Evolutionary conservation across 1,140 invertebrate genomes (phyloP).

Genomic region (Neodiprion lecontei): DNA sequence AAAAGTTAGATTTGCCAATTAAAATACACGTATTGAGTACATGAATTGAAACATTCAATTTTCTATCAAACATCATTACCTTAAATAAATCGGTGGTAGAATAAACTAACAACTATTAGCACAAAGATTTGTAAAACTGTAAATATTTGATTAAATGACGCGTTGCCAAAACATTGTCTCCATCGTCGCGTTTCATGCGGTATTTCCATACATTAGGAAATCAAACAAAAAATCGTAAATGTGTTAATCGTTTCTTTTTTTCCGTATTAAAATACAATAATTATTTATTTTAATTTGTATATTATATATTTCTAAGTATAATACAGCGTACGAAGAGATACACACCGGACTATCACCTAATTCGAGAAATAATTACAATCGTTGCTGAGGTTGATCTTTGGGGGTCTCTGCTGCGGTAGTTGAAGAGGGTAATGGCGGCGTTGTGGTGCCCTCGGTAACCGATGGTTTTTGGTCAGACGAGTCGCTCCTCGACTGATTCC

Average conservation of each 20-base stretch:
- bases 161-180: not conserved
- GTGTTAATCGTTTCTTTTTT: not conserved
- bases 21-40: not conserved
- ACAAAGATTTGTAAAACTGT: not conserved
- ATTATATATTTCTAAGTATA: slow-evolving; percentile 44
- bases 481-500: slow-evolving; percentile 79
- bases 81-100: too few species aligned
- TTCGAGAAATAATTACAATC: slow-evolving; percentile 42
- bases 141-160: not conserved
- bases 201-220: not conserved
- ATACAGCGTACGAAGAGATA: slow-evolving; percentile 50
- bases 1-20: not conserved
- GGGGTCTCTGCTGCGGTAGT: slow-evolving; percentile 20
- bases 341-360: slow-evolving; percentile 39
- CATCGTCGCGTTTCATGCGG: not conserved
- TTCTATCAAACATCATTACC: too few species aligned
- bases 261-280: not conserved
- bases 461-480: slow-evolving; percentile 17
- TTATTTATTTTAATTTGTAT: slow-evolving; percentile 1
- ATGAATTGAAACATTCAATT: too few species aligned
- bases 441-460: not conserved
- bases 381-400: slow-evolving; percentile 35
- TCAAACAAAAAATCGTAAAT: slow-evolving; percentile 2
- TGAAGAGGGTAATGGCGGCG: slow-evolving; percentile 14
- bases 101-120: not conserved